Percentiles rank a stretch among this genome's conserved stretches.
Conservation (phyloP, 2,797 vertebrate genomes). For the Euthynnus affinis region DNA sequence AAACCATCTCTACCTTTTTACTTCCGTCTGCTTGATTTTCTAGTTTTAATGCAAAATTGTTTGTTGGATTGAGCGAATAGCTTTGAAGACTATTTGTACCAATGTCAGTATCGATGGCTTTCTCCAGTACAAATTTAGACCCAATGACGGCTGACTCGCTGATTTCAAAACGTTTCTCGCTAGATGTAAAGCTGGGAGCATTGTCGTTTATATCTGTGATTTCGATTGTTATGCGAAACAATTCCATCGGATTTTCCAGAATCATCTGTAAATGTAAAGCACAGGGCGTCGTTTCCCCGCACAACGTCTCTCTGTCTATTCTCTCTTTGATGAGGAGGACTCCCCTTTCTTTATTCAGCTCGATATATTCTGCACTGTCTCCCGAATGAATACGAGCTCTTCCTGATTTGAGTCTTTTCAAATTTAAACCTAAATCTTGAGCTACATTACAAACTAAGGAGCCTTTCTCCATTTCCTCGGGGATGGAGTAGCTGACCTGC, state of each 20-base stretch:
- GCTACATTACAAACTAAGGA: constrained; percentile 88
- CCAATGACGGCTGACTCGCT: constrained; percentile 64
- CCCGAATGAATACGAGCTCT: constrained; percentile 81
- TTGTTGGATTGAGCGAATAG: constrained; percentile 66
- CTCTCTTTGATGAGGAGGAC: constrained; percentile 87
- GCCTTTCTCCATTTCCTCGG: constrained; percentile 88
- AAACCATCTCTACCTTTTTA: constrained; percentile 75
- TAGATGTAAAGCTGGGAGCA: constrained; percentile 57
- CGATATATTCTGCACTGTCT: constrained; percentile 81
- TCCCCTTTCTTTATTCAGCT: constrained; percentile 85
- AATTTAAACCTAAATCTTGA: constrained; percentile 84
- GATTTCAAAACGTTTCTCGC: constrained; percentile 65
- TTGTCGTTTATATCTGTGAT: constrained; percentile 81
- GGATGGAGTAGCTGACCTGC: constrained; percentile 89
- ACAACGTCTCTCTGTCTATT: constrained; percentile 89
- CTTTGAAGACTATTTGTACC: constrained; percentile 69
- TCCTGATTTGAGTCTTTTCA: constrained; percentile 79
- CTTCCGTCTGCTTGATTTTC: constrained; percentile 61
- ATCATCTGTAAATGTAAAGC: constrained; percentile 88
- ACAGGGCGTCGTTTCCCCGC: constrained; percentile 85
- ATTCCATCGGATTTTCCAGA: constrained; percentile 85
- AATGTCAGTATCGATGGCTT: constrained; percentile 72
- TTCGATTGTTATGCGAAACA: constrained; percentile 75
- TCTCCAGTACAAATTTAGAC: constrained; percentile 59
- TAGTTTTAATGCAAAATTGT: constrained; percentile 67